Base-by-base conservation (phyloP, 2,113 vertebrate species). In the Rhabdomys dilectus region DNA sequence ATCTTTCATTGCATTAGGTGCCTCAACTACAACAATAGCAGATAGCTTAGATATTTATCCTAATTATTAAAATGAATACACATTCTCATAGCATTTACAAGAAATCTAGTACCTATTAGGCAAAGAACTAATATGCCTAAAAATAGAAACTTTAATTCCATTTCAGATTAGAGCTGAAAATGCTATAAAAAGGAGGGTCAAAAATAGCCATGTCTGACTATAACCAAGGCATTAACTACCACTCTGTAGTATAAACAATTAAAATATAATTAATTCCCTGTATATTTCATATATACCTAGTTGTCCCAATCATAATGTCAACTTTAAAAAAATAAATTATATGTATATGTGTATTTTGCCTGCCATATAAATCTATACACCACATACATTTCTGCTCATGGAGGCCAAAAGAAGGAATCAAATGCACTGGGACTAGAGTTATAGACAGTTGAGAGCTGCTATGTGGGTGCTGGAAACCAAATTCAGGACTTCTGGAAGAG, bases 41-140 rank as follows among this genome's bases (percentile, higher is more conserved):
- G 16, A 89, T 5, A 62, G 4, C 62, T 88, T 78, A 94, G 36
- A 26, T 39, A 89, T 60, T 80, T 88, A 96, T 72, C 39, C 76
- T 90, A 95, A 93, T 82, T 15, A 87, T 85, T 93, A 95, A 96
- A 95, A 94, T 73, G 24, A 95, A 88, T 72, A 92, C 77, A 96
- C 8, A 86, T 64, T 22, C 7, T 31, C 64, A 87, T 85, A 96
- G 72, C 62, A 92, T 88, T 92, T 77, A 78, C 39, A 92, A 91
- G n/a, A 95, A 11, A 1, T 56, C 19, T 86, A 48, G 8, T n/a
- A 93, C 19, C 70, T 29, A 88, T 26, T 60, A 96, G 56, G 95
- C 3, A 89, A 95, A 92, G 48, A 73, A 82, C 36, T 88, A 94
- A 29, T 60, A 48, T 88, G 36, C 3, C 75, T 75, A 51, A 16